Evolutionary conservation across 2,888 invertebrate species (phyloP).

Genomic region (Ormyrus labotus): DNA sequence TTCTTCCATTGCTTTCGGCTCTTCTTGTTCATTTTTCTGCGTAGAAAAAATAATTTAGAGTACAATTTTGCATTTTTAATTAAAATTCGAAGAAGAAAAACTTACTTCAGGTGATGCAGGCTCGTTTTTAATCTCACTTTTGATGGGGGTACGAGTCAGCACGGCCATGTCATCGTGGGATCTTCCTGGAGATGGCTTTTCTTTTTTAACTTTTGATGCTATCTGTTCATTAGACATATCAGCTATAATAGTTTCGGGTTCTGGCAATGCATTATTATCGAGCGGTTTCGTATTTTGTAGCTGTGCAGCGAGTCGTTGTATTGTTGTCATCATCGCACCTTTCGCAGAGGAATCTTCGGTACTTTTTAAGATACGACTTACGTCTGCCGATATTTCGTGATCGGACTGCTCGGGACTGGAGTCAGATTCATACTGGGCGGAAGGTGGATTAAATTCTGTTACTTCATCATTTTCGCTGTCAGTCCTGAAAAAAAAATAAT

Average conservation of each 20-base stretch:
- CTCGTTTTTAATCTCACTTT: conserved; percentile 42
- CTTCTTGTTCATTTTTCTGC: conserved; percentile 27
- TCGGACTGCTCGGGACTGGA: conserved; percentile 70
- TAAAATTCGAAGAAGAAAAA: neutral
- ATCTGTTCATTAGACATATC: neutral
- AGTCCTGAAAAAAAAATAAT: neutral
- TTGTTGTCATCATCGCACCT: conserved; percentile 71
- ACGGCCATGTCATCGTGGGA: conserved; percentile 6
- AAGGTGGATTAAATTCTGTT: conserved; percentile 1
- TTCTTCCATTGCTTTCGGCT: conserved; percentile 5
- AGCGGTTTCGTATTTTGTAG: conserved; percentile 66
- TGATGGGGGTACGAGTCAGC: neutral
- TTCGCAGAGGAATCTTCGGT: conserved; percentile 63
- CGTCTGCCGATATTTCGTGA: conserved; percentile 66
- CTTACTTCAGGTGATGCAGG: conserved; percentile 34
- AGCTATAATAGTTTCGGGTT: conserved; percentile 40
- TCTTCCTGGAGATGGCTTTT: conserved; percentile 15
- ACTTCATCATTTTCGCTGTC: conserved; percentile 49
- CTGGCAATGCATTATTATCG: conserved; percentile 27
- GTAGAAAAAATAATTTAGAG: neutral
- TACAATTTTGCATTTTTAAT: neutral
- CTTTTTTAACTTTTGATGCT: conserved; percentile 13
- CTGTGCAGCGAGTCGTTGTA: conserved; percentile 72
- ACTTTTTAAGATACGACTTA: conserved; percentile 68
- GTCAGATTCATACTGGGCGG: conserved; percentile 66